Evolutionary conservation across 2,113 vertebrate genomes (phyloP), one percentile per base, ranked within the genome.

Genomic region (Poecile atricapillus): DNA sequence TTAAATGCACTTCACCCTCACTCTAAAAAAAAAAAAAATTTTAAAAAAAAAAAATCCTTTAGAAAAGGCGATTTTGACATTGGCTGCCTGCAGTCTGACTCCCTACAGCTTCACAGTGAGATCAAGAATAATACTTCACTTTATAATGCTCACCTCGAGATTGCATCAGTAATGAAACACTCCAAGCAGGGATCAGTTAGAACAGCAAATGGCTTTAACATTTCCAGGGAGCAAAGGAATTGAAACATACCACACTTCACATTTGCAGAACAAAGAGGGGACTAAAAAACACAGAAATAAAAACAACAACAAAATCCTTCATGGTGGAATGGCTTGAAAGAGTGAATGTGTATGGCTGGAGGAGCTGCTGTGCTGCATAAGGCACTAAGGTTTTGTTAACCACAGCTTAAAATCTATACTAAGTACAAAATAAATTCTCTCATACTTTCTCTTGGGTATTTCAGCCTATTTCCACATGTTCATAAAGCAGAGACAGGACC

Each of bases 141-240:
- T 95, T 41, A 69, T 90, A 96, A 96, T 89, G 95, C 80, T 90
- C 94, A 97, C 93, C 92, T 97, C 67, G 70, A 96, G 93, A 94
- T 67, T 94, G 94, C n/a, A 52, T 97, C 95, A 80, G 96, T 93
- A 97, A 96, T 90, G 92, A 97, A 98, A 96, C 89, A 92, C 89
- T 97, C 93, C 80, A 89, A 94, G 89, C 67, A 93, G 93, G 92
- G 93, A 97, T 98, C 95, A 89, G 85, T 87, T 97, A 93, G 89
- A 96, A 94, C 12, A 46, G 87, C 96, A 97, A 97, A 97, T 91
- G 93, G 58, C 76, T 91, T 64, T 62, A 88, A 90, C 89, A 84
- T 93, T 96, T 96, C 90, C 84, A 95, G 49, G 47, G 86, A 96
- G 87, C 65, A 91, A 87, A 94, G 63, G 83, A 88, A 87, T n/a